phyloP scores from a whole-genome alignment of 2,797 vertebrate genomes.

The Zalophus californianus region DNA sequence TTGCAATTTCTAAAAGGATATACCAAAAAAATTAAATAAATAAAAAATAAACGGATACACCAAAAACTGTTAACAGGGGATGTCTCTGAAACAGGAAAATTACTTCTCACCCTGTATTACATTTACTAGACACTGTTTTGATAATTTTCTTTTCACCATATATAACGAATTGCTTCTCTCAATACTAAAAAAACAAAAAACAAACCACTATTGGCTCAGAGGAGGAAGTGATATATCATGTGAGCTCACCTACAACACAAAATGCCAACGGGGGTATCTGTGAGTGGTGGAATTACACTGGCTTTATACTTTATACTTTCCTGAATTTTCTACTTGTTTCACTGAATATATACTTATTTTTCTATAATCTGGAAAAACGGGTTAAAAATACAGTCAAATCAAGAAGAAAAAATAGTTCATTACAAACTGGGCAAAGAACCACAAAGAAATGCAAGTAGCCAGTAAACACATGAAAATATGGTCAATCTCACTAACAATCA shows the following conservation, averaged over 20 bases:
- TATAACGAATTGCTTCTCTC: background rate
- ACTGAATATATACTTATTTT: background rate
- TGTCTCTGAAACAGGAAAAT: background rate
- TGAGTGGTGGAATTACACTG: background rate
- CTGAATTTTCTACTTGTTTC: constrained; percentile 2
- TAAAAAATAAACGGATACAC: background rate
- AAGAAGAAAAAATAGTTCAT: constrained; percentile 10
- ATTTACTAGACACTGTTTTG: background rate
- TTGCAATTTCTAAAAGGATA: background rate
- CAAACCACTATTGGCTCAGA: background rate
- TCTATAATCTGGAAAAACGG: constrained; percentile 27
- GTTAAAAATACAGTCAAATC: constrained; percentile 30
- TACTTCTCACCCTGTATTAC: background rate
- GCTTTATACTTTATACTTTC: background rate
- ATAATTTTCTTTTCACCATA: background rate
- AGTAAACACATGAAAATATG: background rate
- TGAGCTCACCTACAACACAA: background rate
- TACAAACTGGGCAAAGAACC: constrained; percentile 37
- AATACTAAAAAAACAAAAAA: background rate
- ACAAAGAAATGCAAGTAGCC: background rate
- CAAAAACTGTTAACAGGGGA: background rate
- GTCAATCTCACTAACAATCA: background rate
- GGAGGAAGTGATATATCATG: background rate
- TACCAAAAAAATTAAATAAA: background rate
- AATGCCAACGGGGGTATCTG: background rate